Conservation (phyloP, 2,797 vertebrate species). For the Monodelphis domestica region DNA sequence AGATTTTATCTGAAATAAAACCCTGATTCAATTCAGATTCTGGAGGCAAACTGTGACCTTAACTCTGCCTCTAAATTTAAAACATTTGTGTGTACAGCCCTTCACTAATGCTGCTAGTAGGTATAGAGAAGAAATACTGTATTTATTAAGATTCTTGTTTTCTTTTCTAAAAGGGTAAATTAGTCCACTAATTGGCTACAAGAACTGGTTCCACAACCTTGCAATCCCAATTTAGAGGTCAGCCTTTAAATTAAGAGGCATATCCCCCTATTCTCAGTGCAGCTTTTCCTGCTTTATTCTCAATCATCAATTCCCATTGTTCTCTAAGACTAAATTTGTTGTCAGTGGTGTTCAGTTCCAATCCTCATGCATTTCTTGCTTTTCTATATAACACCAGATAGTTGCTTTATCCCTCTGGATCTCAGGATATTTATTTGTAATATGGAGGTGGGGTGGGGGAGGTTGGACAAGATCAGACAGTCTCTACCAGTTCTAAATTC, state of each 20-base stretch:
- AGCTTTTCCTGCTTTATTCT: not conserved
- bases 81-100: conserved; percentile 78
- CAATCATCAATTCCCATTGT: not conserved
- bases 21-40: conserved; percentile 85
- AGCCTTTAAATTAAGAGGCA: conserved; percentile 56
- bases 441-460: not conserved
- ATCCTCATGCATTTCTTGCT: not conserved
- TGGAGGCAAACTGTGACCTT: conserved; percentile 82
- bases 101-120: conserved; percentile 37
- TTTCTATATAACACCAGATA: not conserved
- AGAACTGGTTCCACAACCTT: conserved; percentile 60
- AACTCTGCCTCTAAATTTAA: conserved; percentile 81
- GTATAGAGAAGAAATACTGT: conserved; percentile 66
- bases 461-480: not conserved
- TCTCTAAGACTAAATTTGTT: not conserved
- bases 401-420: not conserved
- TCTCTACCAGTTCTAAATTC: not conserved
- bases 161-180: conserved; percentile 78
- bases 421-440: not conserved
- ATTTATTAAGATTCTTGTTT: conserved; percentile 70
- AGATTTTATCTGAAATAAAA: conserved; percentile 87
- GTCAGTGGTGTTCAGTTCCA: not conserved
- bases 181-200: conserved; percentile 66
- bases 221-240: conserved; percentile 51
- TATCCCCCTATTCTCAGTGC: not conserved